phyloP scores from a whole-genome alignment of 2,113 vertebrate species.

The Carollia perspicillata region DNA sequence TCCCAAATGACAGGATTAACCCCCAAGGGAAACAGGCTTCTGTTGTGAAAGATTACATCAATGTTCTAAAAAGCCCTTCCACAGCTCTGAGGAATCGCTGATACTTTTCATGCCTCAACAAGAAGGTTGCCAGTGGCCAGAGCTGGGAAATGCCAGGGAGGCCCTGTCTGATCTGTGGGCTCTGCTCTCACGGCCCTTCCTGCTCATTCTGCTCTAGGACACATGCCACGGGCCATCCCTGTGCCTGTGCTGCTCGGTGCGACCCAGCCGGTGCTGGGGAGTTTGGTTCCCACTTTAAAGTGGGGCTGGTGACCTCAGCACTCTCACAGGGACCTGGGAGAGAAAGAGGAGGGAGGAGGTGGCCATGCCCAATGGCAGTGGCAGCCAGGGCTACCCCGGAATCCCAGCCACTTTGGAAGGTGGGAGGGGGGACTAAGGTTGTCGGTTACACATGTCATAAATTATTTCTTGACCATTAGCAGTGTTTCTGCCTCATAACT shows the following conservation, averaged over 20 bases:
- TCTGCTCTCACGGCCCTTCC: not conserved
- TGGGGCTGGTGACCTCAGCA: not conserved
- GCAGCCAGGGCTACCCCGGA: constrained; percentile 58
- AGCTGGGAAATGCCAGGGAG: not conserved
- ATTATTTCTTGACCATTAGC: constrained; percentile 94
- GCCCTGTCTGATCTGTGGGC: not conserved
- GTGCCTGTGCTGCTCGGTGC: not conserved
- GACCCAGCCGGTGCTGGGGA: not conserved
- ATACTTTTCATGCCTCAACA: constrained; percentile 23
- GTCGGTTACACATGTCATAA: constrained; percentile 85
- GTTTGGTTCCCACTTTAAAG: not conserved
- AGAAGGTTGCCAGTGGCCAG: constrained; percentile 40
- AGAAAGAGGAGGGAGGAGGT: not conserved
- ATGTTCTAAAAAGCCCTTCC: constrained; percentile 64
- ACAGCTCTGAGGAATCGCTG: not conserved
- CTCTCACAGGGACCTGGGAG: not conserved
- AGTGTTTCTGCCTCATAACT: constrained; percentile 89
- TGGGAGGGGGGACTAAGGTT: constrained; percentile 70
- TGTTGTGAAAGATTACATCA: constrained; percentile 73
- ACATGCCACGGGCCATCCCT: not conserved
- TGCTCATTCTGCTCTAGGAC: not conserved
- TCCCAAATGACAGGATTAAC: constrained; percentile 71
- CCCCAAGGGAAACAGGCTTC: constrained; percentile 64
- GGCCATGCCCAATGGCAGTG: not conserved
- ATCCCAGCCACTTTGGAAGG: constrained; percentile 69